Percentiles rank a stretch among this genome's conserved stretches.
These are phyloP conservation scores for Drosophila funebris DNA, from an alignment of 1,140 invertebrate genomes.

Conservation along the genomic window DNA sequence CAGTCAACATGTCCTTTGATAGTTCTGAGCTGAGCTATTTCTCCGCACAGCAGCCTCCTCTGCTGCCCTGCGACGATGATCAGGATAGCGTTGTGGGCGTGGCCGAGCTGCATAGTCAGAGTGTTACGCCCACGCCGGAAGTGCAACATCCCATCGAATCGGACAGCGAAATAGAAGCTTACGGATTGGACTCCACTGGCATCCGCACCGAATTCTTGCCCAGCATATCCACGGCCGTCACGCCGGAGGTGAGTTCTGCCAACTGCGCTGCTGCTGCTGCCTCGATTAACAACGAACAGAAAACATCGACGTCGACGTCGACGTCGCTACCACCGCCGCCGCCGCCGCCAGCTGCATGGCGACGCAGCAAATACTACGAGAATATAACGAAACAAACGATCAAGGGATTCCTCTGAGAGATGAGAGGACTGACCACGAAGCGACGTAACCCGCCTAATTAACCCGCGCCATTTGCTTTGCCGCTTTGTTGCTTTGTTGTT, in stretches of 20 bases:
- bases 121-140: constrained; percentile 74
- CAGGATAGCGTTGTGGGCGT: constrained; percentile 67
- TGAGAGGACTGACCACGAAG: constrained; percentile 1
- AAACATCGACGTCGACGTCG: neutral
- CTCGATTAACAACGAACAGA: constrained; percentile 48
- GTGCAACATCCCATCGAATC: constrained; percentile 67
- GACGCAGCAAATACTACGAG: constrained; percentile 83
- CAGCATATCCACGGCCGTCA: constrained; percentile 54
- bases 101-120: constrained; percentile 74
- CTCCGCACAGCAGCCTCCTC: constrained; percentile 40
- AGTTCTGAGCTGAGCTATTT: constrained; percentile 79
- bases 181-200: constrained; percentile 38
- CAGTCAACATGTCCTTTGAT: constrained; percentile 77
- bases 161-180: constrained; percentile 77
- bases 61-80: constrained; percentile 40
- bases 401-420: constrained; percentile 83
- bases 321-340: neutral
- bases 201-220: constrained; percentile 57
- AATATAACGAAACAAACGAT: constrained; percentile 85
- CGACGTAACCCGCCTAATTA: constrained; percentile 55
- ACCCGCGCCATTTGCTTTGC: constrained; percentile 64
- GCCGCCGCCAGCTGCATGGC: constrained; percentile 64
- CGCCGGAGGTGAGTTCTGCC: constrained; percentile 76
- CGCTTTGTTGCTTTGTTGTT: constrained; percentile 13
- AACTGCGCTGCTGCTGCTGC: constrained; percentile 22